Evolutionary conservation across 2,797 vertebrate genomes (phyloP), one percentile per base, ranked within the genome.

Genomic region (Gymnothorax reevesii): DNA sequence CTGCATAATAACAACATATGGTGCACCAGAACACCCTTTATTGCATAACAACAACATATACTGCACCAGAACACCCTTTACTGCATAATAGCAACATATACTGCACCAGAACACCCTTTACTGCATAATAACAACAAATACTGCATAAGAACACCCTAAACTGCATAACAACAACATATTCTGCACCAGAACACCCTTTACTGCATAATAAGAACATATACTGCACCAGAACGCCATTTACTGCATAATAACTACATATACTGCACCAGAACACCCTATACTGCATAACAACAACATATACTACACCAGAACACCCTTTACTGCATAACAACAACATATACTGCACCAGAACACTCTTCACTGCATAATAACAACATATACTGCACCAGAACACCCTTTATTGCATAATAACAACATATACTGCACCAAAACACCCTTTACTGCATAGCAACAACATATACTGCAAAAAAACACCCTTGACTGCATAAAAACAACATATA

Each of bases 341-440:
- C 49, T 25, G 0, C 66, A 73, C 86, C 66, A 54, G 55, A 69
- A 15, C 25, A 42, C 22, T 10, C 6, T 88, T 88, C 86, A 88
- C 90, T 87, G 89, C 87, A 89, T 91, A 90, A 90, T 88, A 90
- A 82, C 0, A 66, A 88, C 87, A 88, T 89, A 87, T 83, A 85
- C 88, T 91, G 89, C 87, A 49, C 62, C 62, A 20, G 4, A 64
- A 17, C 62, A 9, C 57, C 3, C 57, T 59, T 9, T 59, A 59
- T 2, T 42, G 57, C 7, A 59, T 59, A 13, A 9, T 0, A 59
- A 9, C 9, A 8, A 13, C 22, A 15, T 17, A 9, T 6, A 59
- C 57, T 4, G 57, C 7, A 59, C 57, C 57, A 4, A 1, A 59
- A 59, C 57, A 9, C 57, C 17, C 62, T 20, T 17, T 64, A 64